Evolutionary conservation across 2,113 vertebrate species (phyloP).

Genomic region (Glaucidium brasilianum): DNA sequence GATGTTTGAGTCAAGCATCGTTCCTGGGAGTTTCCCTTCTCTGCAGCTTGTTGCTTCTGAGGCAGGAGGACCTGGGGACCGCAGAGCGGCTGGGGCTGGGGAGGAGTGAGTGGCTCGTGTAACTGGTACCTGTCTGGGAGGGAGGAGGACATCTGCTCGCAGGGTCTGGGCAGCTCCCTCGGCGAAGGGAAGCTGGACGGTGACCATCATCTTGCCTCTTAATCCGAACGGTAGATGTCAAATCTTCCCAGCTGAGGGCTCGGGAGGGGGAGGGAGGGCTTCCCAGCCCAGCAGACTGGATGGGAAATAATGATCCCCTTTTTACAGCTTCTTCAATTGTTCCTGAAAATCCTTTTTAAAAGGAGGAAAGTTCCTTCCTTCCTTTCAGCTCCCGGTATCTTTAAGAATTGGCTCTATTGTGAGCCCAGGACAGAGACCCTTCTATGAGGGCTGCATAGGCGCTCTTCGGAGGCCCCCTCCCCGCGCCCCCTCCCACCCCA

Average conservation of each 20-base stretch:
- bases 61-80: background rate
- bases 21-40: background rate
- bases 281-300: background rate
- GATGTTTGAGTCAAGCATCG: accelerated
- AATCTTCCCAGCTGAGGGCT: background rate
- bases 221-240: accelerated
- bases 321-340: constrained; percentile 62
- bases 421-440: constrained; percentile 83
- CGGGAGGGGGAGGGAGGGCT: background rate
- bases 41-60: accelerated
- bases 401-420: constrained; percentile 85
- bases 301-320: constrained; percentile 54
- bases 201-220: background rate
- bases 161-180: background rate
- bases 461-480: constrained; percentile 57
- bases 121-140: background rate
- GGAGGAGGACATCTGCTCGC: background rate
- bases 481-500: constrained; percentile 71
- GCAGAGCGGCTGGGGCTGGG: background rate
- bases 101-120: background rate
- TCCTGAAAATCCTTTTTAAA: constrained; percentile 61
- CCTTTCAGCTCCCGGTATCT: constrained; percentile 70
- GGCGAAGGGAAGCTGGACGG: accelerated
- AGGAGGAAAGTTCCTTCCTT: constrained; percentile 56
- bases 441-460: constrained; percentile 78